Conservation (phyloP, 2,113 vertebrate genomes). For the Cebidichthys violaceus region DNA sequence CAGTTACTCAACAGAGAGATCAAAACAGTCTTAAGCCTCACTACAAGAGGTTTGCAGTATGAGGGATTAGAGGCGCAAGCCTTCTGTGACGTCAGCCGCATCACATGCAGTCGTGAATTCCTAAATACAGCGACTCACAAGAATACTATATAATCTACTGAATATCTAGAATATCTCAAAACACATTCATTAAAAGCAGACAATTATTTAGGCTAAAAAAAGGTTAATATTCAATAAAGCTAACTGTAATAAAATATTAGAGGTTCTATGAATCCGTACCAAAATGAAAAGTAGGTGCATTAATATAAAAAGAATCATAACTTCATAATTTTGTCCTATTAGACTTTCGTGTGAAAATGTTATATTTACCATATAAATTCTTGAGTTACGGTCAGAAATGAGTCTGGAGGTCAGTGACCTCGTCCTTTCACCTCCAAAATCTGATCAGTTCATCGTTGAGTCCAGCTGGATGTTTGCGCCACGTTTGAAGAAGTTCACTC, state of each 20-base stretch:
- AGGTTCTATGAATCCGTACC: background rate
- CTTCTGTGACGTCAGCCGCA: conserved; percentile 9
- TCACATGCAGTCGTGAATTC: background rate
- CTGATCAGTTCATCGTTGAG: too few relatives aligned
- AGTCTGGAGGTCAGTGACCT: too few relatives aligned
- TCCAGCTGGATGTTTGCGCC: too few relatives aligned
- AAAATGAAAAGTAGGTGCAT: background rate
- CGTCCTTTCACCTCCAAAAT: too few relatives aligned
- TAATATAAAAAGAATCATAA: too few relatives aligned
- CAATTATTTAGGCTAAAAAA: background rate
- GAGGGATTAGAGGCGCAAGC: conserved; percentile 54
- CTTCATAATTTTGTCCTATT: too few relatives aligned
- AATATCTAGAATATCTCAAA: background rate
- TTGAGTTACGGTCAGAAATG: too few relatives aligned
- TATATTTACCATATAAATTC: too few relatives aligned
- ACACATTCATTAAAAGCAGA: background rate
- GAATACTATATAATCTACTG: background rate
- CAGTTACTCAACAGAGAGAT: conserved; percentile 65
- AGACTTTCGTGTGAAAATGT: too few relatives aligned
- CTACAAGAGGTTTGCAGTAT: conserved; percentile 28
- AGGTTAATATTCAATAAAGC: too few relatives aligned
- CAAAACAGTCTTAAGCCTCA: conserved; percentile 61
- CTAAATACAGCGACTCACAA: background rate
- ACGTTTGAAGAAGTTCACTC: too few relatives aligned
- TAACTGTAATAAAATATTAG: background rate